Conservation (phyloP, 1,140 invertebrate genomes). For the Aphaenogaster ashmeadi region DNA sequence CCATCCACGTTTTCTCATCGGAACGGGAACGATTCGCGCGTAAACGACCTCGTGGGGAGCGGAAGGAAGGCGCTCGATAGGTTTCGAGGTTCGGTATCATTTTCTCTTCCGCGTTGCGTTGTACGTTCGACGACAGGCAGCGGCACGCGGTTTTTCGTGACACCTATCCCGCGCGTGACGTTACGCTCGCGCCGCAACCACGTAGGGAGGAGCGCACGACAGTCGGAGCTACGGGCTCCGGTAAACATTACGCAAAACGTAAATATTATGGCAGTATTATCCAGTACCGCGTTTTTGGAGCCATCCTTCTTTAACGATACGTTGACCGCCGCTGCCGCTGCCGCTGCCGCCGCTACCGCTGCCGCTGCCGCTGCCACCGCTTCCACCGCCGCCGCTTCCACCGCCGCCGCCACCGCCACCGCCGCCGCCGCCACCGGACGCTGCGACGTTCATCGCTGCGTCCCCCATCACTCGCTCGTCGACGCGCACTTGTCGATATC, state of each 20-base stretch:
- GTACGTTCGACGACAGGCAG: not conserved
- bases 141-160: conserved; percentile 2
- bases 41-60: not conserved
- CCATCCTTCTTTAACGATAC: conserved; percentile 94
- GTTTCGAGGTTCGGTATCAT: not conserved
- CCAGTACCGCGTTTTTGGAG: conserved; percentile 91
- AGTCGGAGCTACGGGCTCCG: not conserved
- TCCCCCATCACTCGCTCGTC: conserved; percentile 79
- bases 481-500: conserved; percentile 43
- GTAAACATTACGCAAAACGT: conserved; percentile 50
- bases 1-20: not conserved
- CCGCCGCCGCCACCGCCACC: conserved; percentile 81
- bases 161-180: conserved; percentile 2
- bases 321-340: conserved; percentile 79
- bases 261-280: conserved; percentile 65
- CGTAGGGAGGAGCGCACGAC: not conserved
- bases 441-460: conserved; percentile 85
- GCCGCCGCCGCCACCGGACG: conserved; percentile 81
- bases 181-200: conserved; percentile 1
- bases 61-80: not conserved
- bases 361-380: conserved; percentile 77
- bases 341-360: conserved; percentile 75
- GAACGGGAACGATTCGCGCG: not conserved
- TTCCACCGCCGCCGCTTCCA: not conserved
- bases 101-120: not conserved